Base-by-base conservation (phyloP, 2,797 vertebrate species). In the Podarcis lilfordi region DNA sequence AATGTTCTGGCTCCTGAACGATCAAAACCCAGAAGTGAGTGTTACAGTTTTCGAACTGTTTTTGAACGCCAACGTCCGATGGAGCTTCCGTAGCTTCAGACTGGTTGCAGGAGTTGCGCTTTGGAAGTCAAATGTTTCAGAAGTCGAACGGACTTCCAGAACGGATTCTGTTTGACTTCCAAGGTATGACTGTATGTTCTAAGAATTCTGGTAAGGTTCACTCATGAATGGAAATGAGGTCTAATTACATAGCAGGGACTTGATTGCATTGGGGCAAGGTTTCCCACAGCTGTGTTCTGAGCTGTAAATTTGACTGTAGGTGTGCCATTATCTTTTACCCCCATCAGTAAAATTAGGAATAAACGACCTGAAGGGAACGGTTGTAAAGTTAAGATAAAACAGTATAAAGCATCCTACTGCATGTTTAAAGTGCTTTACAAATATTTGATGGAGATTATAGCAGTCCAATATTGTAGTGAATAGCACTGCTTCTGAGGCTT, bases 11-110 rank as follows among this genome's bases (percentile, higher is more conserved):
- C 50, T 55, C 13, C 50, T 3, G 13, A 55, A 55, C 3, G 1
- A 55, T 55, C 1, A 3, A 15, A 55, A 15, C 4, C 50, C 13
- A 55, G 50, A 55, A 55, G 4, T 55, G 50, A 4, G 4, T 55
- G 50, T 50, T 50, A 55, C 4, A 1, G 3, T 55, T 55, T 55
- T 55, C 13, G 3, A 55, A 55, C 32, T 0, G 3, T 55, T 55
- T 55, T 55, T 55, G 50, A 13, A 55, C 3, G 1, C 50, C 1
- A 55, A 4, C 3, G 2, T 50, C 50, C 0, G 3, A 15, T 0
- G 50, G 50, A 3, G 50, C 50, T 50, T 50, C 50, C 50, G 4
- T 11, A 15, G 50, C 3, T 55, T 55, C 50, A 1, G 13, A 55
- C 13, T 55, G 50, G 50, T 3, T 55, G 50, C 50, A 15, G 50